phyloP scores from a whole-genome alignment of 2,888 invertebrate genomes.

The Drosophila sordidapex region DNA sequence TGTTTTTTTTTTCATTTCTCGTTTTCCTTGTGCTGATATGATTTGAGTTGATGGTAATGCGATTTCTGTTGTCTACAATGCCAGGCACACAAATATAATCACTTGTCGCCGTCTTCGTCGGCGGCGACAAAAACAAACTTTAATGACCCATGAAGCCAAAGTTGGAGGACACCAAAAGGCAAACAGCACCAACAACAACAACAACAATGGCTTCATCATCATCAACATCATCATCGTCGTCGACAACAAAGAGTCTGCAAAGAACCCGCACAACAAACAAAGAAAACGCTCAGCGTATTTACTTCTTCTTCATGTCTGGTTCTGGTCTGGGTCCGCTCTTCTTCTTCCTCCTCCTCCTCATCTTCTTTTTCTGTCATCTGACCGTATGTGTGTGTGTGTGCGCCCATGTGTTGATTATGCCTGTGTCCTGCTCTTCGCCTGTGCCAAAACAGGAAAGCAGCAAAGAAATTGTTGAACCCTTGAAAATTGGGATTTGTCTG shows the following conservation, averaged over 20 bases:
- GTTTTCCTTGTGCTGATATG: conserved; percentile 45
- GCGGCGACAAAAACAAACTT: conserved; percentile 27
- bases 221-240: background rate
- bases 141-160: conserved; percentile 52
- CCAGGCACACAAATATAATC: conserved; percentile 29
- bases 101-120: conserved; percentile 30
- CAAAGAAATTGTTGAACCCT: conserved; percentile 65
- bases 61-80: conserved; percentile 24
- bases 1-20: conserved; percentile 5
- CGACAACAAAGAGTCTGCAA: conserved; percentile 53
- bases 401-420: conserved; percentile 27
- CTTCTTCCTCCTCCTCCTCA: background rate
- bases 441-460: conserved; percentile 68
- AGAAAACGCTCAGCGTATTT: conserved; percentile 44
- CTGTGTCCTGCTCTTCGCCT: conserved; percentile 30
- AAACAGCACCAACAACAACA: conserved; percentile 36
- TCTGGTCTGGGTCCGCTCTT: conserved; percentile 42
- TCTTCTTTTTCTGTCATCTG: conserved; percentile 5
- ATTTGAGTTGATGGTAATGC: conserved; percentile 40
- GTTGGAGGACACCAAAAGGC: conserved; percentile 43
- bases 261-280: conserved; percentile 42
- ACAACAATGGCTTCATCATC: conserved; percentile 2
- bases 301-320: conserved; percentile 44
- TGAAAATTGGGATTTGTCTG: conserved; percentile 46
- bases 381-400: conserved; percentile 1